Conservation (phyloP, 2,113 vertebrate species). For the Tetrao urogallus region DNA sequence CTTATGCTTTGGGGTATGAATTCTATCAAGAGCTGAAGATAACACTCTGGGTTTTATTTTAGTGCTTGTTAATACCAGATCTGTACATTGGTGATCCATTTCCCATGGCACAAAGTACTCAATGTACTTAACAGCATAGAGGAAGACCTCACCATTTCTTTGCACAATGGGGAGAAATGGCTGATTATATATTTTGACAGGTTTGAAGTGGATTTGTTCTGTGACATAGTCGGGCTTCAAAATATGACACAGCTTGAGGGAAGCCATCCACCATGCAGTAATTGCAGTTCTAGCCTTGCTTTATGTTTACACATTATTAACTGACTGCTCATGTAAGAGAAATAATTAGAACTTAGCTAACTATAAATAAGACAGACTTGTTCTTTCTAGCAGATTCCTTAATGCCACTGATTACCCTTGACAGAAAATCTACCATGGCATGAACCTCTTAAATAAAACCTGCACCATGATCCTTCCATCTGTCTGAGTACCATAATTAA, state of each 20-base stretch:
- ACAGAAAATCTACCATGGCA: constrained; percentile 57
- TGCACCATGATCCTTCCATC: constrained; percentile 75
- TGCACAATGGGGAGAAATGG: not conserved
- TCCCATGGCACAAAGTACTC: not conserved
- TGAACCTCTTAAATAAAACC: constrained; percentile 75
- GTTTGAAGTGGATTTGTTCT: not conserved
- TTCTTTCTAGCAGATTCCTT: constrained; percentile 75
- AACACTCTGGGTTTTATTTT: not conserved
- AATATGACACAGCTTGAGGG: not conserved
- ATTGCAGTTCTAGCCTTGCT: constrained; percentile 28
- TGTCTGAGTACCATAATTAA: constrained; percentile 77
- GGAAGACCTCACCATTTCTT: not conserved
- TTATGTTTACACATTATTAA: constrained; percentile 61
- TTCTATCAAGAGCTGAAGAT: not conserved
- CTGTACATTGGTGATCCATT: not conserved
- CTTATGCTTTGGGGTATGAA: not conserved
- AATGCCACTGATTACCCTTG: constrained; percentile 68
- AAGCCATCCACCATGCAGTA: not conserved
- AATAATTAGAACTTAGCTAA: constrained; percentile 71
- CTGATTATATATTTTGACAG: not conserved
- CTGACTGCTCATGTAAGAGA: constrained; percentile 62
- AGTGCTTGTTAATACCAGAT: not conserved
- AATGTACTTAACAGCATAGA: not conserved
- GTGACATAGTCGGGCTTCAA: not conserved
- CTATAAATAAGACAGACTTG: constrained; percentile 72